Evolutionary conservation across 2,797 vertebrate genomes (phyloP), one percentile per base, ranked within the genome.

Genomic region (Hephaestus fuliginosus): DNA sequence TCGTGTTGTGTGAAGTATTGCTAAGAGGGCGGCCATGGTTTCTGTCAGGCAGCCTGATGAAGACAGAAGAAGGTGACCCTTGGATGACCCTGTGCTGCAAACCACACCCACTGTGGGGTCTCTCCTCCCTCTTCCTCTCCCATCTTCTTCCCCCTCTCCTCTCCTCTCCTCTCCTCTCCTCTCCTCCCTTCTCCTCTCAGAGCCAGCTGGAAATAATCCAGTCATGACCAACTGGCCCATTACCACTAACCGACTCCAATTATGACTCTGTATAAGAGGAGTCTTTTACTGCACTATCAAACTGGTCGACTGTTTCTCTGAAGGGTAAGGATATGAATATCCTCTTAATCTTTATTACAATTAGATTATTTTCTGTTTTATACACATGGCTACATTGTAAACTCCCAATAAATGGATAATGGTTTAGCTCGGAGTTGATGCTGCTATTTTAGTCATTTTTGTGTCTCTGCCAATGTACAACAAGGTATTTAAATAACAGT

Each of bases 181-280:
- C 81, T 78, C 39, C 41, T 70, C 43, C 67, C 64, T 52, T 67
- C 43, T 74, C 69, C 60, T 72, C 81, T 78, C 66, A n/a, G 74
- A 84, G 87, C 92, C 92, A 93, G 84, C 88, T 94, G 92, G 92
- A 93, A 86, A 56, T 76, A 74, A 82, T 92, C 91, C 92, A 94
- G 88, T 88, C 83, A 87, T 91, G 92, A 88, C 91, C 91, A 93
- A 93, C 92, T 93, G 93, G 86, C 84, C 88, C 90, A 94, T 93
- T 93, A 93, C 80, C 89, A 84, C 88, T 91, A 86, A 88, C 88
- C 57, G 63, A 86, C 81, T 93, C 62, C 86, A 88, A 91, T 91
- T 91, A 91, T 83, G 80, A 87, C 82, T 83, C 82, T 52, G 82
- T 86, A 74, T 78, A 85, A 76, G 79, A 87, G 82, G 70, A 51